These are phyloP conservation scores for Drosophila bocki DNA, from an alignment of 1,140 invertebrate genomes.

Conservation along the genomic window DNA sequence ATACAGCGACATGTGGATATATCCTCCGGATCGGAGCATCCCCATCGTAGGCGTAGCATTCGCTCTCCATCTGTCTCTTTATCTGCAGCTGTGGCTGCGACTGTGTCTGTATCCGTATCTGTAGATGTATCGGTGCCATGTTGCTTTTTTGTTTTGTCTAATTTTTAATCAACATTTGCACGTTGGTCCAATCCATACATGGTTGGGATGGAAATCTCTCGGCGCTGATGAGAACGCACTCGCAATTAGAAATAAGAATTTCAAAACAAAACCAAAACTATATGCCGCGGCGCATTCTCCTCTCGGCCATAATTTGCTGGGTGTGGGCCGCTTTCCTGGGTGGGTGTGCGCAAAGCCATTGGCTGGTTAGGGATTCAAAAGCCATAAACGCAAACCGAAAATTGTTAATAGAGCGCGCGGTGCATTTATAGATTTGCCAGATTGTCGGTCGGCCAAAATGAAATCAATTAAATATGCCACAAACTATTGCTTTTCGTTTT, in stretches of 20 bases:
- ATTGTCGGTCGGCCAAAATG: constrained; percentile 16
- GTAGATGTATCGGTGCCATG: constrained; percentile 22
- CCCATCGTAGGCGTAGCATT: constrained; percentile 64
- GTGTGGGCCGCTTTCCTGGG: constrained; percentile 39
- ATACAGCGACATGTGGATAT: constrained; percentile 37
- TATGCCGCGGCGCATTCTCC: constrained; percentile 40
- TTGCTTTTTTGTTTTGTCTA: constrained; percentile 74
- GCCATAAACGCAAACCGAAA: constrained; percentile 57
- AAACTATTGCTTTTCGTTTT: constrained; percentile 25
- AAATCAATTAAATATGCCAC: constrained; percentile 39
- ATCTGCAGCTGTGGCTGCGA: constrained; percentile 27
- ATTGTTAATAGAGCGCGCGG: constrained; percentile 72
- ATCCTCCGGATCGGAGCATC: constrained; percentile 68
- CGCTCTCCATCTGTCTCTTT: constrained; percentile 27
- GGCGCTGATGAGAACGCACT: constrained; percentile 55
- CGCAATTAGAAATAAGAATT: constrained; percentile 77
- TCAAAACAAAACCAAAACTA: constrained; percentile 62
- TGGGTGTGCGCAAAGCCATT: constrained; percentile 13
- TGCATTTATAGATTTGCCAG: constrained; percentile 62
- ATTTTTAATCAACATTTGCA: constrained; percentile 84
- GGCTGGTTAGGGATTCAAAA: constrained; percentile 28
- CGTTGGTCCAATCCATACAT: constrained; percentile 82
- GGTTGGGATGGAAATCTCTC: constrained; percentile 73
- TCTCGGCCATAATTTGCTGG: constrained; percentile 53
- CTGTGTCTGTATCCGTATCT: constrained; percentile 17